Evolutionary conservation across 2,888 invertebrate genomes (phyloP).

Genomic region (Drosophila pseudotakahashii): DNA sequence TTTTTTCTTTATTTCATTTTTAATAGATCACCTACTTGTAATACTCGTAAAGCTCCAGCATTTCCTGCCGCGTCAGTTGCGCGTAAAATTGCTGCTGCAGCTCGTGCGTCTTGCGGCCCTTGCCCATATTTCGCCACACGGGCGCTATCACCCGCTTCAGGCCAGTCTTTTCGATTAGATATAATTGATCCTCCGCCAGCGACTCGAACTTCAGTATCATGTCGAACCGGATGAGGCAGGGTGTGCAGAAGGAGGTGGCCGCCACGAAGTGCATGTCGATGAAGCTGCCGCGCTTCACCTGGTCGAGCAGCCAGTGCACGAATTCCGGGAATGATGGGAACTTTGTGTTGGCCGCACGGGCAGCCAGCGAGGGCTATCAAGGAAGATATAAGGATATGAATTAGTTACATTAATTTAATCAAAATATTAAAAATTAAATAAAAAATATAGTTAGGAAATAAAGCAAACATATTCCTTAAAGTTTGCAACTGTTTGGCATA

Average conservation of each 20-base stretch:
- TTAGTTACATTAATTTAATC: too few relatives aligned
- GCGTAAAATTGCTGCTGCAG: conserved; percentile 91
- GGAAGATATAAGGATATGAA: background rate
- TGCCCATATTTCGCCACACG: conserved; percentile 93
- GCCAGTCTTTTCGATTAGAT: conserved; percentile 90
- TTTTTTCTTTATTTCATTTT: background rate
- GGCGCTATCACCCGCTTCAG: conserved; percentile 91
- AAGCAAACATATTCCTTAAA: too few relatives aligned
- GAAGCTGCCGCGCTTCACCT: conserved; percentile 85
- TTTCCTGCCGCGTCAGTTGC: conserved; percentile 89
- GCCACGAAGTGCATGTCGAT: conserved; percentile 96
- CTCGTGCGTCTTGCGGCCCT: conserved; percentile 89
- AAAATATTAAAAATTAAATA: too few relatives aligned
- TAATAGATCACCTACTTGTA: conserved; percentile 87
- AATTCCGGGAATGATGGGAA: conserved; percentile 94
- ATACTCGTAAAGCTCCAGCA: conserved; percentile 91
- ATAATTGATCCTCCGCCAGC: conserved; percentile 92
- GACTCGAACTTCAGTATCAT: conserved; percentile 93
- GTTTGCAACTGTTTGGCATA: too few relatives aligned
- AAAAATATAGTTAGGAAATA: too few relatives aligned
- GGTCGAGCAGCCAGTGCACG: conserved; percentile 90
- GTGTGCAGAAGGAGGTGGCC: conserved; percentile 92
- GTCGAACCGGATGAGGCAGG: conserved; percentile 92
- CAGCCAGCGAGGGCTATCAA: conserved; percentile 52
- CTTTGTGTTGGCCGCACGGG: conserved; percentile 84